Percentiles rank a stretch among this genome's conserved stretches.
These are phyloP conservation scores for Idaea dimidiata DNA, from an alignment of 2,888 invertebrate species.

Conservation along the genomic window DNA sequence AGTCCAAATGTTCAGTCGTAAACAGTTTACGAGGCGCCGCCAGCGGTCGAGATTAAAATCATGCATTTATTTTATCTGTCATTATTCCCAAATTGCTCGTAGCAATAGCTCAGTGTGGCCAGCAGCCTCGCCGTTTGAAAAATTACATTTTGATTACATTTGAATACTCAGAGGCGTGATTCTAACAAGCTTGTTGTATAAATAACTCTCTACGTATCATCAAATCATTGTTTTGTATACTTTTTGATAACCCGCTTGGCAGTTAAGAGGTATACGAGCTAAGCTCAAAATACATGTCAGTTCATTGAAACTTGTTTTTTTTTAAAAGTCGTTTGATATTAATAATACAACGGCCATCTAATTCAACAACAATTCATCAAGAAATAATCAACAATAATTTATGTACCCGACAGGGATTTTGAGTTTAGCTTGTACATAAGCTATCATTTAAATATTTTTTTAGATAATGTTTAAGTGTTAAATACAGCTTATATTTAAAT, in stretches of 20 bases:
- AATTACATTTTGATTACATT: conserved; percentile 23
- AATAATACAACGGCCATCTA: too few species aligned
- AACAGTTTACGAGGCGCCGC: conserved; percentile 71
- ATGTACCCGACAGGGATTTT: too few species aligned
- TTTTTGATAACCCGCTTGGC: background rate
- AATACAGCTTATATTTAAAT: too few species aligned
- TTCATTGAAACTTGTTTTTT: too few species aligned
- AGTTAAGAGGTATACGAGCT: background rate
- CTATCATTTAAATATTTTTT: too few species aligned
- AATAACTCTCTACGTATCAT: background rate
- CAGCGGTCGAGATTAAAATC: conserved; percentile 73
- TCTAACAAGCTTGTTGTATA: background rate
- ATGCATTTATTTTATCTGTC: conserved; percentile 77
- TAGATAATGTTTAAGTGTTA: too few species aligned
- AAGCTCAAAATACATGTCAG: too few species aligned
- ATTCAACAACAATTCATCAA: too few species aligned
- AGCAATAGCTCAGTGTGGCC: conserved; percentile 34
- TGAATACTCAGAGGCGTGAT: conserved; percentile 1
- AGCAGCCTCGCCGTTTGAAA: conserved; percentile 22
- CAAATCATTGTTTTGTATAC: background rate
- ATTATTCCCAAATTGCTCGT: conserved; percentile 61
- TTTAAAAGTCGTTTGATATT: too few species aligned
- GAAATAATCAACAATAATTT: too few species aligned
- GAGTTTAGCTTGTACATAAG: too few species aligned
- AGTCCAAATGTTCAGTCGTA: conserved; percentile 62